Percentiles rank a stretch among this genome's conserved stretches.
These are phyloP conservation scores for Lagria hirta DNA, from an alignment of 2,888 invertebrate species.

Conservation along the genomic window DNA sequence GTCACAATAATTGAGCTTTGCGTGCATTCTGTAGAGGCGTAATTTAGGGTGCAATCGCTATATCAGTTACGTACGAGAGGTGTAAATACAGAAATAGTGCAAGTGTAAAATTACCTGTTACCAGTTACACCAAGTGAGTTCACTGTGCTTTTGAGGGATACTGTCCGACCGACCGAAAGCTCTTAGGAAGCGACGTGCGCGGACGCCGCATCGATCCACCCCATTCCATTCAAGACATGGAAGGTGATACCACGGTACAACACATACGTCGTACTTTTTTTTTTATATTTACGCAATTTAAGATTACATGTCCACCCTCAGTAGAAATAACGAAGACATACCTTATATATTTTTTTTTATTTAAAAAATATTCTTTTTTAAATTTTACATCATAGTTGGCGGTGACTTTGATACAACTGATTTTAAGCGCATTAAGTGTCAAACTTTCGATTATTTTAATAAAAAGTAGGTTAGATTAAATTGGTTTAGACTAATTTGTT, in stretches of 20 bases:
- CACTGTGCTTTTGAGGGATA: conserved; percentile 39
- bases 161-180: conserved; percentile 31
- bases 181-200: too few relatives aligned
- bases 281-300: conserved; percentile 17
- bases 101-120: conserved; percentile 44
- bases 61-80: conserved; percentile 21
- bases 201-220: conserved; percentile 42
- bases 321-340: not conserved
- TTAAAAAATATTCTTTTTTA: too few relatives aligned
- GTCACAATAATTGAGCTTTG: too few relatives aligned
- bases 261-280: conserved; percentile 6
- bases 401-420: too few relatives aligned
- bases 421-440: not conserved
- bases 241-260: conserved; percentile 16
- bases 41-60: conserved; percentile 14
- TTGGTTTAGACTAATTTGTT: not conserved
- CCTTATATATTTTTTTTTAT: not conserved
- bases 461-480: not conserved
- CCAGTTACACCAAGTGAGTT: conserved; percentile 39
- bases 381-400: too few relatives aligned
- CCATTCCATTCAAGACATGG: conserved; percentile 30
- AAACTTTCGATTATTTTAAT: not conserved
- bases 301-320: conserved; percentile 1
- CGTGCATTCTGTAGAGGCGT: too few relatives aligned
- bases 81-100: conserved; percentile 34